Conservation (phyloP, 2,888 invertebrate genomes). For the Dicranocentrus wangi region DNA sequence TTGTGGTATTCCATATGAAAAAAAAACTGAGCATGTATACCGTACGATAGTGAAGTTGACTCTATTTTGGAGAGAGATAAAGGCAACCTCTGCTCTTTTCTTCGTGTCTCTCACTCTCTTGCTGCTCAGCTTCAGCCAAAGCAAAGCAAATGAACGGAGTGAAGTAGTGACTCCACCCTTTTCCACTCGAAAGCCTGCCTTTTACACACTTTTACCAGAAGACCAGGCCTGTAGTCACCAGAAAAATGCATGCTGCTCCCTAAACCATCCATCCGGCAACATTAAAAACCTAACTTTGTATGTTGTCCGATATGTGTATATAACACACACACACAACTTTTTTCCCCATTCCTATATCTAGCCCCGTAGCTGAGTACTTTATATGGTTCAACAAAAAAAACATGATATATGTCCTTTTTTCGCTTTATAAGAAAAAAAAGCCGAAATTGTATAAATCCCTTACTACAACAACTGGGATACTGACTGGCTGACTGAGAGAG, state of each 20-base stretch:
- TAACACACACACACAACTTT: neutral
- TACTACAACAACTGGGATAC: too few species aligned
- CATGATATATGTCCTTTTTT: neutral
- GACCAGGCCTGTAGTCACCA: slow-evolving; percentile 64
- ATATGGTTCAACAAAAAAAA: too few species aligned
- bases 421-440: too few species aligned
- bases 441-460: too few species aligned
- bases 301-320: too few species aligned
- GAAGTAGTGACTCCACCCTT: slow-evolving; percentile 64
- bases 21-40: too few species aligned
- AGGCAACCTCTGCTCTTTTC: slow-evolving; percentile 5
- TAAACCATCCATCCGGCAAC: slow-evolving; percentile 65
- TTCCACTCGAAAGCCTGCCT: slow-evolving; percentile 65
- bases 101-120: neutral
- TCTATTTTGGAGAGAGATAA: neutral
- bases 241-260: slow-evolving; percentile 64
- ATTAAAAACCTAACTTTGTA: neutral
- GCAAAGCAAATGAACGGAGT: slow-evolving; percentile 28
- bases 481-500: too few species aligned
- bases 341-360: neutral
- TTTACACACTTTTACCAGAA: slow-evolving; percentile 65
- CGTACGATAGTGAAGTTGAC: neutral
- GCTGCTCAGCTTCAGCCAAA: slow-evolving; percentile 5
- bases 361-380: too few species aligned
- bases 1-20: too few species aligned